Base-by-base conservation (phyloP, 2,113 vertebrate species). In the Trogon melanurus region DNA sequence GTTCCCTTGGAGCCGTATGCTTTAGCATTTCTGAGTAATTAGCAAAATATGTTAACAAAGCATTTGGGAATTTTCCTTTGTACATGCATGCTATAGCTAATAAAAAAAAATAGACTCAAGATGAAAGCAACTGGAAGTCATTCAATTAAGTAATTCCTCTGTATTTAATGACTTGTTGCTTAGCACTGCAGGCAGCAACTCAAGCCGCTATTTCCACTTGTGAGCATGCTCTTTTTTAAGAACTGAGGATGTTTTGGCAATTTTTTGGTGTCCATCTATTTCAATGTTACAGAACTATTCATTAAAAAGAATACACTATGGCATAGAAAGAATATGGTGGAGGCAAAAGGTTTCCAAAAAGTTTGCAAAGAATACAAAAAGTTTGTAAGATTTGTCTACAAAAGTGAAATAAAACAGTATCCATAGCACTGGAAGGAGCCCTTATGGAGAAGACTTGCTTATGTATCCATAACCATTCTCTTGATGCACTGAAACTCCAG, bases 21-120 rank as follows among this genome's bases (percentile, higher is more conserved):
- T 80, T 91, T 51, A 91, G 12, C 26, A 41, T 82, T 26, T 88
- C 66, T 79, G 87, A 91, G 53, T 85, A 90, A 97, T 72, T 70
- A 91, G 62, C 48, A 93, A 82, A 93, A 82, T 82, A 66, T 64
- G 65, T 44, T 57, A 87, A 53, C 38, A 81, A 75, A 94, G 58
- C 53, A 75, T 38, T 66, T 54, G 36, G 69, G 44, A 58, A 89
- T 60, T 65, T 81, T 91, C 54, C 84, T 78, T 86, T 65, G 41
- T 65, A 66, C 16, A 61, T 9, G 25, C 34, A 74, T 65, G 66
- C 36, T 57, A 22, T 5, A 80, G 61, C 48, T 79, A 86, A 45
- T n/a, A 71, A 71, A 70, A 64, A 64, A 93, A 73, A 78, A 76
- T 84, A 87, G 50, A 71, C 30, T 88, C 41, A 36, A 78, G 64